A percentile compares a stretch with the other conserved stretches of the same genome.
Evolutionary conservation across 2,888 invertebrate species (phyloP).

Genomic region (Pseudococcus jackbeardsleyi): DNA sequence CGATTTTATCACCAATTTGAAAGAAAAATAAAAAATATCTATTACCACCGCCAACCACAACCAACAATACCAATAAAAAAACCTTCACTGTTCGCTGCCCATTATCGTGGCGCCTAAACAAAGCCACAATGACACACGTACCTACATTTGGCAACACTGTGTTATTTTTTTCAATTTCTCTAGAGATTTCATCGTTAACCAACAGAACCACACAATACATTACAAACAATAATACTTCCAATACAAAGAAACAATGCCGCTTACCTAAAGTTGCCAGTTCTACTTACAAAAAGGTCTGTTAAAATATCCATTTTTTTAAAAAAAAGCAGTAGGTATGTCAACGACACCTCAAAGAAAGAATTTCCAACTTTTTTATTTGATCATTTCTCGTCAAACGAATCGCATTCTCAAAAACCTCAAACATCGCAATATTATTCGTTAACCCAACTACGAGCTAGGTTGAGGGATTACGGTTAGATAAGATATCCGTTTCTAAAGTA

Average conservation of each 20-base stretch:
- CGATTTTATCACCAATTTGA: not conserved
- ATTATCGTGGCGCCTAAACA: not conserved
- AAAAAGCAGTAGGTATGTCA: not conserved
- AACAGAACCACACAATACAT: not conserved
- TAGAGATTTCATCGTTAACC: conserved; percentile 9
- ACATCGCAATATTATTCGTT: not conserved
- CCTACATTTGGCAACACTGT: not conserved
- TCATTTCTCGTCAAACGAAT: too few relatives aligned
- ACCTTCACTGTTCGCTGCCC: not conserved
- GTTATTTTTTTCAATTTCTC: not conserved
- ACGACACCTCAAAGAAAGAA: not conserved
- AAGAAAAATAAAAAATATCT: not conserved
- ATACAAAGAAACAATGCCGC: not conserved
- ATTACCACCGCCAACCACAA: not conserved
- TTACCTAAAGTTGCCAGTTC: not conserved
- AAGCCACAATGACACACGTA: not conserved
- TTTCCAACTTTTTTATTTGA: too few relatives aligned
- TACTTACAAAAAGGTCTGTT: not conserved
- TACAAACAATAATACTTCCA: not conserved
- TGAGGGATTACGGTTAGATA: not conserved
- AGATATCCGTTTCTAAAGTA: not conserved
- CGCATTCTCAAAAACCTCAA: too few relatives aligned
- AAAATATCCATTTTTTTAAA: not conserved
- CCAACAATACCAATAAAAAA: not conserved
- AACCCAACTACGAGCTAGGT: not conserved